Percentiles rank a stretch among this genome's conserved stretches.
Evolutionary conservation across 2,797 vertebrate genomes (phyloP).

Genomic region (Darevskia mixta): DNA sequence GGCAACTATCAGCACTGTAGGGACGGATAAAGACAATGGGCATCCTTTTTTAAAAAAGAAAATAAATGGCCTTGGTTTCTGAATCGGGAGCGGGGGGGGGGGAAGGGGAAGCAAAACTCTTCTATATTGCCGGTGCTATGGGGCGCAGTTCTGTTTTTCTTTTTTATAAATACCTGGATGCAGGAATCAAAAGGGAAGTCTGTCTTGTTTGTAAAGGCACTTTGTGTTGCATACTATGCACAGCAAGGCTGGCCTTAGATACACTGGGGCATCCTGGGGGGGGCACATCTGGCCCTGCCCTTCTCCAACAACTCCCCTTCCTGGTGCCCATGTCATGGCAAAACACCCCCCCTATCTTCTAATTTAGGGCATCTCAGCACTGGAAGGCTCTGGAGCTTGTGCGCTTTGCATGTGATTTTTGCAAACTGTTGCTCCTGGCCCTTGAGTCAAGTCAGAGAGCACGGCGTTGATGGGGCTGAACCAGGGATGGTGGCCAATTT

Average conservation of each 20-base stretch:
- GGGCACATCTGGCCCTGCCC: no score
- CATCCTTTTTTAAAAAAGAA: not conserved
- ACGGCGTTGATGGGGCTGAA: not conserved
- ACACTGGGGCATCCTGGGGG: not conserved
- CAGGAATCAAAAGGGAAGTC: conserved; percentile 54
- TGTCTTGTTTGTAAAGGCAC: conserved; percentile 56
- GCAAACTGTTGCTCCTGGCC: not conserved
- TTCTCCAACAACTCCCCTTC: not conserved
- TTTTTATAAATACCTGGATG: conserved; percentile 44
- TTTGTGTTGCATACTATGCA: conserved; percentile 54
- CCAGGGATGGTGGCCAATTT: not conserved
- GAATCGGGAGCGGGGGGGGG: conserved; percentile 20
- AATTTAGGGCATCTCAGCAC: not conserved
- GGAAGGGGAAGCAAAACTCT: conserved; percentile 55
- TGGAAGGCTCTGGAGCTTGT: not conserved
- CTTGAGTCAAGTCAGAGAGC: not conserved
- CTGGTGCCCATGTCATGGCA: not conserved
- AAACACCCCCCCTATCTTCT: no score
- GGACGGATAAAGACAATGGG: conserved; percentile 83
- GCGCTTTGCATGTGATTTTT: conserved; percentile 47
- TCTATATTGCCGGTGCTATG: conserved; percentile 40
- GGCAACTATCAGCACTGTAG: conserved; percentile 96
- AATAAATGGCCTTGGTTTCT: conserved; percentile 62
- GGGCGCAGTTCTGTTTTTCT: conserved; percentile 22
- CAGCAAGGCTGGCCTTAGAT: conserved; percentile 1